Conservation (phyloP, 2,797 vertebrate species). For the Takifugu rubripes region DNA sequence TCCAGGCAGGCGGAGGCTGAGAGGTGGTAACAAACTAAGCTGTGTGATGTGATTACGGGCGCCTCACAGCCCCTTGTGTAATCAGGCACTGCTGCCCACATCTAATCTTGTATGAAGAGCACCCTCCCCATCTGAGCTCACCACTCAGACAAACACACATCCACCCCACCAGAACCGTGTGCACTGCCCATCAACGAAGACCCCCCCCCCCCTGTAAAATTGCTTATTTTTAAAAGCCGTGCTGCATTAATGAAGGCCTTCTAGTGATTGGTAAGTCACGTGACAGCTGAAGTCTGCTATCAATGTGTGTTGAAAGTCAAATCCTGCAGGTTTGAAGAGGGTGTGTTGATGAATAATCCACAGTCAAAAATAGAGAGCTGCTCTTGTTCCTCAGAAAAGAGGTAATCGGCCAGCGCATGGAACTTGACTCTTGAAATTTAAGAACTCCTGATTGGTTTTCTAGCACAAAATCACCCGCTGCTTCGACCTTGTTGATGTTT, state of each 20-base stretch:
- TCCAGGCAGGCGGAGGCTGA: conserved; percentile 33
- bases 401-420: too few species aligned
- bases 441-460: conserved; percentile 39
- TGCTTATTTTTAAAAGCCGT: conserved; percentile 13
- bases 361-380: background rate
- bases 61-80: conserved; percentile 65
- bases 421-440: conserved; percentile 43
- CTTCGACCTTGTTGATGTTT: conserved; percentile 25
- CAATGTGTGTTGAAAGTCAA: conserved; percentile 16
- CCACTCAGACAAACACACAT: conserved; percentile 3
- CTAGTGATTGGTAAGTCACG: conserved; percentile 43
- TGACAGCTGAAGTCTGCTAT: conserved; percentile 18
- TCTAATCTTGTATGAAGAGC: conserved; percentile 65
- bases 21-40: conserved; percentile 51
- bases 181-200: background rate
- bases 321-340: conserved; percentile 28
- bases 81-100: conserved; percentile 67
- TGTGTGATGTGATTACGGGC: conserved; percentile 57
- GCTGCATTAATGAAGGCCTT: conserved; percentile 26
- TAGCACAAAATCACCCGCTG: conserved; percentile 35
- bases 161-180: conserved; percentile 1
- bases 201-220: conserved; percentile 9
- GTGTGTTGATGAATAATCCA: conserved; percentile 16
- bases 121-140: conserved; percentile 9
- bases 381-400: background rate